Percentiles rank a stretch among this genome's conserved stretches.
These are phyloP conservation scores for Pempheris klunzingeri DNA, from an alignment of 2,797 vertebrate species.

Conservation along the genomic window DNA sequence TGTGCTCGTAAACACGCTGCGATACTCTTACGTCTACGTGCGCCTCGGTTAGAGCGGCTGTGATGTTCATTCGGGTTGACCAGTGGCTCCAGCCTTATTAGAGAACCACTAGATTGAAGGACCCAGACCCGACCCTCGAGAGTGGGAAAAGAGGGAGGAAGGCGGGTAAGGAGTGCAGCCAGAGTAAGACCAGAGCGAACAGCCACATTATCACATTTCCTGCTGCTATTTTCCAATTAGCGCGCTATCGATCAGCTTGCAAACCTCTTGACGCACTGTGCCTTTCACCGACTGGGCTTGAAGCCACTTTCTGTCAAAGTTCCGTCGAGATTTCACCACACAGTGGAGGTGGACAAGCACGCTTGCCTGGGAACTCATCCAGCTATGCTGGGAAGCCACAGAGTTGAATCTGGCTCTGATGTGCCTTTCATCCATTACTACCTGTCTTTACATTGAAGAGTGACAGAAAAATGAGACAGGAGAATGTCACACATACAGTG, in stretches of 20 bases:
- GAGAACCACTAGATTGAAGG: conserved; percentile 64
- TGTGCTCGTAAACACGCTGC: neutral
- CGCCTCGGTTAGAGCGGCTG: neutral
- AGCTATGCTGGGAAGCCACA: neutral
- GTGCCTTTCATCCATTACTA: conserved; percentile 6
- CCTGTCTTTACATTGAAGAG: neutral
- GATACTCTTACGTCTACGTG: neutral
- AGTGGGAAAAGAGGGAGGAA: conserved; percentile 28
- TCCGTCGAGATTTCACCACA: conserved; percentile 52
- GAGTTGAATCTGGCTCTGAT: conserved; percentile 19
- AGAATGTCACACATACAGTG: neutral
- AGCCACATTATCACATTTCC: conserved; percentile 82
- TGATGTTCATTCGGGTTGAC: conserved; percentile 64
- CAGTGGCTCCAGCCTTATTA: conserved; percentile 67
- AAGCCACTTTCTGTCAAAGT: conserved; percentile 66
- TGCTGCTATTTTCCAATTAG: conserved; percentile 82
- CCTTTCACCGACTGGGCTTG: conserved; percentile 63
- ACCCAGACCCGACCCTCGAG: conserved; percentile 46
- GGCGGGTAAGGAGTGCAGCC: conserved; percentile 27
- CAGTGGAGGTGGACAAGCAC: conserved; percentile 40
- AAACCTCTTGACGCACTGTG: conserved; percentile 50
- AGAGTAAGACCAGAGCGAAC: conserved; percentile 59
- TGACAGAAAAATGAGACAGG: neutral
- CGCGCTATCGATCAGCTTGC: conserved; percentile 73
- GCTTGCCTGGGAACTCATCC: conserved; percentile 43